Base-by-base conservation (phyloP, 2,888 invertebrate species). In the Phorcus lineatus region DNA sequence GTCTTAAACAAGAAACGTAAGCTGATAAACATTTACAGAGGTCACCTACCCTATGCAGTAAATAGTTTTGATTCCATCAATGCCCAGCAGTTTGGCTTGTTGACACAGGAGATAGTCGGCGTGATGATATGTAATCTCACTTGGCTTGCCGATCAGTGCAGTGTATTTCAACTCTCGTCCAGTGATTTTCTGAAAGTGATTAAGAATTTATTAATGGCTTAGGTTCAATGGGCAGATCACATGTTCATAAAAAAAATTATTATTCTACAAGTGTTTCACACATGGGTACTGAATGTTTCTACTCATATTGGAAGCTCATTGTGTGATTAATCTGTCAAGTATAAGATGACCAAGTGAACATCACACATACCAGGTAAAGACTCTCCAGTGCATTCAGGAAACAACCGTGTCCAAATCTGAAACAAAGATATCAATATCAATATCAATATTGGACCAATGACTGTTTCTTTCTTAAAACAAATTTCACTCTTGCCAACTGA, bases 81-180 rank as follows among this genome's bases (percentile, higher is more conserved):
- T 89, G 6, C 94, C 94, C 86, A 95, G 93, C 47, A 91, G 90
- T 75, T 91, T 91, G 0, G 95, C 95, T 86, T 95, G 94, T 74
- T 94, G 91, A 81, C 94, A 92, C 13, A 95, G 93, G 87, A 94
- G 93, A 79, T 94, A 93, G 89, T 95, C 95, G 0, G 95, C 95
- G 90, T 95, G 95, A 84, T 95, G 94, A 89, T 95, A 95, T 0
- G 95, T 95, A 74, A 95, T 93, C 91, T 95, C 95, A 88, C 95
- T 95, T 2, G 95, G 95, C 90, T 95, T 96, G 19, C 95, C 95
- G 74, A 95, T 93, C 80, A 95, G 91, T 16, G 95, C 95, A 74
- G 95, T 94, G 89, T 95, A 95, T 57, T 94, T 93, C 83, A 95
- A 89, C 80, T 95, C 94, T 81, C 94, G 93, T 0, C 95, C 95